These are phyloP conservation scores for Drosophila demipolita DNA, from an alignment of 2,888 invertebrate species.

Conservation along the genomic window DNA sequence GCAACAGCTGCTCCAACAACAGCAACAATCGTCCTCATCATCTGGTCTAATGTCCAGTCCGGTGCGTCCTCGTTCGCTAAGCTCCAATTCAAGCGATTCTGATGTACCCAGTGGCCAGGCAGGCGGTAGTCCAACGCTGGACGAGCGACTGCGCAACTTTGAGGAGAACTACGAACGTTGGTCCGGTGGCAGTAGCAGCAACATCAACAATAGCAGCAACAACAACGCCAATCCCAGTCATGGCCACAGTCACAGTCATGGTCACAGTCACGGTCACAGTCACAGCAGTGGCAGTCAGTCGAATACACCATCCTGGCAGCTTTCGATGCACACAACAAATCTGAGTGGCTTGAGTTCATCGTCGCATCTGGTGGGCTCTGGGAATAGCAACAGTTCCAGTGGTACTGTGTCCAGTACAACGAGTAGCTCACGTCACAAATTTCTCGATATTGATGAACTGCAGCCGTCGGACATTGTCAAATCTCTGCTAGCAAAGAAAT, in stretches of 20 bases:
- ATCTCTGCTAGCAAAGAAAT: constrained; percentile 95
- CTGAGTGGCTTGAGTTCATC: constrained; percentile 45
- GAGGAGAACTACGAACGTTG: constrained; percentile 97
- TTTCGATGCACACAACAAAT: constrained; percentile 59
- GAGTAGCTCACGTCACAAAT: constrained; percentile 88
- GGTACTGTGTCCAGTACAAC: constrained; percentile 86
- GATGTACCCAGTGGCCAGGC: constrained; percentile 86
- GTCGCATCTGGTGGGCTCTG: constrained; percentile 55
- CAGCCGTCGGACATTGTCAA: constrained; percentile 98
- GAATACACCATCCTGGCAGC: constrained; percentile 84
- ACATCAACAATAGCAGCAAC: constrained; percentile 39
- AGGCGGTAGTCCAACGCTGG: constrained; percentile 90
- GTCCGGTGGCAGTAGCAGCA: constrained; percentile 87
- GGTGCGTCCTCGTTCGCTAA: constrained; percentile 90
- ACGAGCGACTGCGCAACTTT: constrained; percentile 95
- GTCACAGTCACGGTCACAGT: constrained; percentile 50
- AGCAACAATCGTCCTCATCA: constrained; percentile 57
- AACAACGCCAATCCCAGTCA: constrained; percentile 82
- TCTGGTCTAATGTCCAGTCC: constrained; percentile 87
- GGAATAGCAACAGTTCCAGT: constrained; percentile 83
- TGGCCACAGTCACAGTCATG: constrained; percentile 79
- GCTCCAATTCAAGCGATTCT: constrained; percentile 91
- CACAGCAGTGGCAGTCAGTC: constrained; percentile 65
- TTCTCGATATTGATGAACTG: constrained; percentile 92
- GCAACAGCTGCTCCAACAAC: constrained; percentile 37